These are phyloP conservation scores for Sinocyclocheilus anshuiensis DNA, from an alignment of 2,113 vertebrate species.

Conservation along the genomic window DNA sequence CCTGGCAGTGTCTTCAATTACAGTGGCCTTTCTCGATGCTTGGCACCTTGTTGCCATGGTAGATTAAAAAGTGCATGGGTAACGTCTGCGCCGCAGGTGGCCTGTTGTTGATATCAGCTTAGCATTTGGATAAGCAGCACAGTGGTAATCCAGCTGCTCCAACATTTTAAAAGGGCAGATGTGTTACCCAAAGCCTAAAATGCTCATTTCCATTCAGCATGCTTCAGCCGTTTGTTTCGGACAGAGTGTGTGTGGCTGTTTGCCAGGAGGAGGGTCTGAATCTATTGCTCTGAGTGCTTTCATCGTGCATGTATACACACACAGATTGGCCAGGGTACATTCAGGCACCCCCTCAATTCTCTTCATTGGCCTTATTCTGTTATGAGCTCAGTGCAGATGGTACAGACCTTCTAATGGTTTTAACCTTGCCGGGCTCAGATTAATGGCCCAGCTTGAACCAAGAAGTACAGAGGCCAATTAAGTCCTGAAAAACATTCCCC, in stretches of 20 bases:
- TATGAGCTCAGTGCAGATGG: constrained; percentile 56
- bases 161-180: constrained; percentile 30
- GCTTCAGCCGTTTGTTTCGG: background rate
- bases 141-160: constrained; percentile 6
- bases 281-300: background rate
- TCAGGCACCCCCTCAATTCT: background rate
- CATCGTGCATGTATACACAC: background rate
- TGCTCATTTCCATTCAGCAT: constrained; percentile 35
- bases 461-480: constrained; percentile 11
- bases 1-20: background rate
- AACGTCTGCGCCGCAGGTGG: constrained; percentile 10
- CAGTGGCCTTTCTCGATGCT: background rate
- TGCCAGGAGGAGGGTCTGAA: background rate
- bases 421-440: constrained; percentile 49
- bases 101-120: constrained; percentile 14
- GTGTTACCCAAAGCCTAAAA: constrained; percentile 13
- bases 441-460: constrained; percentile 32
- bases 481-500: background rate
- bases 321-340: background rate
- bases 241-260: background rate
- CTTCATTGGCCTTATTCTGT: constrained; percentile 10
- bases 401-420: constrained; percentile 50
- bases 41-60: background rate
- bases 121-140: background rate
- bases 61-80: background rate